Percentiles rank a stretch among this genome's conserved stretches.
These are phyloP conservation scores for Belonocnema kinseyi DNA, from an alignment of 1,140 invertebrate species.

Conservation along the genomic window DNA sequence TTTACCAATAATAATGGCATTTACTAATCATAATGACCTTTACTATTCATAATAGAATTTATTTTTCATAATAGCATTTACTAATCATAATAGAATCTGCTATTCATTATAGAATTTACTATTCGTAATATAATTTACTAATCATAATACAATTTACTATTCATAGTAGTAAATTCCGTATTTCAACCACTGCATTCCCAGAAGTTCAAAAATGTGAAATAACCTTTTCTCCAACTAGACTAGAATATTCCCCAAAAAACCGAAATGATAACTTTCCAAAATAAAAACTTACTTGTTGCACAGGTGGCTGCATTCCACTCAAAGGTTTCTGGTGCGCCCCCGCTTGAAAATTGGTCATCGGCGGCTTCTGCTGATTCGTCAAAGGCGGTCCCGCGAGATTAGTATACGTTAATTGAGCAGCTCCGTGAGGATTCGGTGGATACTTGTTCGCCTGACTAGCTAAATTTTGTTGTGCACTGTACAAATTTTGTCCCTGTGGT, in stretches of 20 bases:
- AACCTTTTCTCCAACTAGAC: not conserved
- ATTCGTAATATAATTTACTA: too few species aligned
- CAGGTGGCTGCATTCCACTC: constrained; percentile 51
- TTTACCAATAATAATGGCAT: too few species aligned
- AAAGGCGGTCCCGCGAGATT: constrained; percentile 37
- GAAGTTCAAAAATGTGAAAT: not conserved
- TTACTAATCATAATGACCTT: too few species aligned
- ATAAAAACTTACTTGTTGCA: constrained; percentile 52
- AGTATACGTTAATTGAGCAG: constrained; percentile 50
- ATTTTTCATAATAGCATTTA: too few species aligned
- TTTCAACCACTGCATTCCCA: not conserved
- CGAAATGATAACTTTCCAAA: not conserved
- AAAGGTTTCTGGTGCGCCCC: constrained; percentile 33
- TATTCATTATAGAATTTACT: too few species aligned
- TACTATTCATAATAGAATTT: too few species aligned
- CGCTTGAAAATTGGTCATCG: constrained; percentile 46
- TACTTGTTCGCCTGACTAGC: constrained; percentile 62
- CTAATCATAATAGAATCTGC: too few species aligned
- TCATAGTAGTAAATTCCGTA: too few species aligned
- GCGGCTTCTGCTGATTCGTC: constrained; percentile 37
- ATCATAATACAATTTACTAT: too few species aligned
- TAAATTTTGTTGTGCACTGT: constrained; percentile 57
- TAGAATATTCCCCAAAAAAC: not conserved
- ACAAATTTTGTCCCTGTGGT: constrained; percentile 45
- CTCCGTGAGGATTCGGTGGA: constrained; percentile 48